Percentiles rank a stretch among this genome's conserved stretches.
phyloP scores from a whole-genome alignment of 2,113 vertebrate genomes.

The Pelecanus crispus region DNA sequence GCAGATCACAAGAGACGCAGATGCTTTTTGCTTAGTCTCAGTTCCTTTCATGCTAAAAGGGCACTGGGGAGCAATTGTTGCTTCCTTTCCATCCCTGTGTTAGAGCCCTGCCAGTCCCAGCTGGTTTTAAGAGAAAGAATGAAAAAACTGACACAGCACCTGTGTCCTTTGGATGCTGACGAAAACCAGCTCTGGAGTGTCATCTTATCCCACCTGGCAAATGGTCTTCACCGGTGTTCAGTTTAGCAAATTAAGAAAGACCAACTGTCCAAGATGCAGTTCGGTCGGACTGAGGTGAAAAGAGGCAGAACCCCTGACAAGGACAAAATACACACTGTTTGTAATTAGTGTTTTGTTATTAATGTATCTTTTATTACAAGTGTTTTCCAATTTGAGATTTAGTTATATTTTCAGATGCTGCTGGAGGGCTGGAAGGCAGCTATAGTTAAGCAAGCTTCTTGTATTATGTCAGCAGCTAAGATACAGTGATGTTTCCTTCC shows the following conservation, averaged over 20 bases:
- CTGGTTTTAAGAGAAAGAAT: background rate
- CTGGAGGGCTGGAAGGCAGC: background rate
- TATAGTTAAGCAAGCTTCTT: background rate
- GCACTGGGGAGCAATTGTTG: background rate
- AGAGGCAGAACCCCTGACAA: background rate
- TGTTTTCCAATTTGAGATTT: background rate
- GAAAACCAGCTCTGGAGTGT: background rate
- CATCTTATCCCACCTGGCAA: background rate
- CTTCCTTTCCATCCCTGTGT: background rate
- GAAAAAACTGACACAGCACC: background rate
- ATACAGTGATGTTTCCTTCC: fast-evolving
- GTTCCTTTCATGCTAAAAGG: background rate
- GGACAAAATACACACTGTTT: background rate
- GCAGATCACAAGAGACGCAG: background rate
- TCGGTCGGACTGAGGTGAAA: background rate
- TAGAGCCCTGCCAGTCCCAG: background rate
- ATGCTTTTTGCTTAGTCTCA: background rate
- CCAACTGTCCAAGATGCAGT: background rate
- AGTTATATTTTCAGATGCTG: background rate
- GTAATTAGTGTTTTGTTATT: background rate
- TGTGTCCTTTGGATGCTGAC: background rate
- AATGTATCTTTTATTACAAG: background rate
- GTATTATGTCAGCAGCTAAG: background rate
- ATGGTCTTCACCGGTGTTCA: fast-evolving
- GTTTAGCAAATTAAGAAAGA: background rate